A percentile compares a stretch with the other conserved stretches of the same genome.
Evolutionary conservation across 1,140 invertebrate genomes (phyloP).

Genomic region (Physella acuta): DNA sequence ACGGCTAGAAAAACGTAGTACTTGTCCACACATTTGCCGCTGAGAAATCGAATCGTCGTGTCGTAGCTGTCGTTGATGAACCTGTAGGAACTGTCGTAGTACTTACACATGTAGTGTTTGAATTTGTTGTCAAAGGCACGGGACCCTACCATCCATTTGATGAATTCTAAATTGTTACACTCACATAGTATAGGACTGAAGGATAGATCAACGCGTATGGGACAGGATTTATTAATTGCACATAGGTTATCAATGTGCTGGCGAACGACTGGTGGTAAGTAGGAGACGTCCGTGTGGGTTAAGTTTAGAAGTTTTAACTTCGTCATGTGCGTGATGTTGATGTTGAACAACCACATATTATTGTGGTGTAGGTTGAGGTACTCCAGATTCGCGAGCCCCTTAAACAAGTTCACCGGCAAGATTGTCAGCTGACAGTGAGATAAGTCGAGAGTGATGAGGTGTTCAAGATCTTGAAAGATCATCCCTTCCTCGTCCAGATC

Average conservation of each 20-base stretch:
- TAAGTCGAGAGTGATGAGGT: conserved; percentile 28
- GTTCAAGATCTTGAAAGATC: conserved; percentile 18
- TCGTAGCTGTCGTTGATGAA: background rate
- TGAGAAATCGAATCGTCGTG: background rate
- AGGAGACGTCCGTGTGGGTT: background rate
- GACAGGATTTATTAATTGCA: too few relatives aligned
- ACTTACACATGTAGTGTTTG: background rate
- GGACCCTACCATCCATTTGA: background rate
- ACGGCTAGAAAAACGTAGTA: conserved; percentile 17
- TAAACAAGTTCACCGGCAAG: conserved; percentile 20
- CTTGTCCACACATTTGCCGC: background rate
- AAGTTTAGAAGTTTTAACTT: conserved; percentile 25
- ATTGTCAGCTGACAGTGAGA: conserved; percentile 27
- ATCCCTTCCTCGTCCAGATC: too few relatives aligned
- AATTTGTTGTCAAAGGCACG: background rate
- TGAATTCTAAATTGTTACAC: background rate
- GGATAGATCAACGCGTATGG: background rate
- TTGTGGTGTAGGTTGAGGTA: conserved; percentile 28
- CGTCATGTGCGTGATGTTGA: conserved; percentile 27
- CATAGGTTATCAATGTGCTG: background rate
- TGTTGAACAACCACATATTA: conserved; percentile 15
- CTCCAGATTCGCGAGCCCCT: conserved; percentile 15
- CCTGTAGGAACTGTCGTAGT: background rate
- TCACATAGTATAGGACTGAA: background rate
- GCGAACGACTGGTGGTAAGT: background rate